Conservation (phyloP, 2,113 vertebrate species). For the Lipotes vexillifer region DNA sequence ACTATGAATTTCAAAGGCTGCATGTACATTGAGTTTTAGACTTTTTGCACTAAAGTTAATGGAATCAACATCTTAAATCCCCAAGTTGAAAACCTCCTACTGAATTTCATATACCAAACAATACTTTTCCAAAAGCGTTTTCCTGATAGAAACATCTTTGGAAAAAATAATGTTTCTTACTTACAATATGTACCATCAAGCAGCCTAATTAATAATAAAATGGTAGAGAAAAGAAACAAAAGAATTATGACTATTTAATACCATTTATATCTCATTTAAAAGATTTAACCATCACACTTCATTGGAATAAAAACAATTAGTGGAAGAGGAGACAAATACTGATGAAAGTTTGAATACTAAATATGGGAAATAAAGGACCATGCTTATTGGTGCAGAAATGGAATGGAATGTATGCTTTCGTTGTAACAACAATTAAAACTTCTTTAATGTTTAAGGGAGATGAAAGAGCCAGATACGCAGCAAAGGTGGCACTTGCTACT, state of each 20-base stretch:
- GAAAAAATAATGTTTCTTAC: not conserved
- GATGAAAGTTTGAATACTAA: slow-evolving; percentile 67
- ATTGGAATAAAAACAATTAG: slow-evolving; percentile 65
- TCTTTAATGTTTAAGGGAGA: slow-evolving; percentile 63
- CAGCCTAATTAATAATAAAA: slow-evolving; percentile 59
- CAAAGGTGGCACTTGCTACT: not conserved
- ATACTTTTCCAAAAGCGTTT: not conserved
- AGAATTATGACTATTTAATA: slow-evolving; percentile 56
- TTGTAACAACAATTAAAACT: slow-evolving; percentile 76
- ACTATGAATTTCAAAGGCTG: not conserved
- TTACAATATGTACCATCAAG: slow-evolving; percentile 20
- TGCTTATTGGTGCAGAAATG: slow-evolving; percentile 60
- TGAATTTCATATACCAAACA: not conserved
- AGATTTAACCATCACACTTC: slow-evolving; percentile 50
- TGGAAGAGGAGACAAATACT: slow-evolving; percentile 54
- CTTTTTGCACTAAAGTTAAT: slow-evolving; percentile 12
- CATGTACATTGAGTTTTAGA: not conserved
- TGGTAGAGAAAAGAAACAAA: slow-evolving; percentile 29
- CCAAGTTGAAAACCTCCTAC: not conserved
- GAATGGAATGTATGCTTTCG: slow-evolving; percentile 65
- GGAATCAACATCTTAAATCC: not conserved
- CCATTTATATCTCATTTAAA: slow-evolving; percentile 57
- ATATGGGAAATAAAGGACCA: slow-evolving; percentile 51
- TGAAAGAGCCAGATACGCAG: slow-evolving; percentile 44
- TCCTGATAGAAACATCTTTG: not conserved